Percentiles rank a stretch among this genome's conserved stretches.
Conservation (phyloP, 2,113 vertebrate genomes). For the Nerophis lumbriciformis region DNA sequence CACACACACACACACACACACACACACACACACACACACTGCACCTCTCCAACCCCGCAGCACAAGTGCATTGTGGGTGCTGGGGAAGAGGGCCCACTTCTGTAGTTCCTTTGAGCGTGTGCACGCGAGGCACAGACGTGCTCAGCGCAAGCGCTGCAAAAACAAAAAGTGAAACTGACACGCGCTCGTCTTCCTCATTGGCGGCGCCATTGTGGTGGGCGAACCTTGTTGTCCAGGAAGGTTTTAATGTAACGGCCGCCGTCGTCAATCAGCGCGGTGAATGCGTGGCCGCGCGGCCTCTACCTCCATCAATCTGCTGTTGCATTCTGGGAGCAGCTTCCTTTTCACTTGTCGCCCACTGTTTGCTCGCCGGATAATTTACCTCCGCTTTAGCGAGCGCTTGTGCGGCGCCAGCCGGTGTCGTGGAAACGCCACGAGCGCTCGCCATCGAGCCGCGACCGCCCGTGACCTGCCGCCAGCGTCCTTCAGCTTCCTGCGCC, state of each 20-base stretch:
- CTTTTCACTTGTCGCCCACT: slow-evolving; percentile 68
- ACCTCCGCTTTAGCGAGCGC: slow-evolving; percentile 64
- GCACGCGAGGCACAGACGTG: not conserved
- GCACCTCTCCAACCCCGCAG: not conserved
- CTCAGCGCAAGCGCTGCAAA: not conserved
- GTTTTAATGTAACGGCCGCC: slow-evolving; percentile 69
- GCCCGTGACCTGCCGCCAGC: not conserved
- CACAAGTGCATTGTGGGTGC: too few relatives aligned
- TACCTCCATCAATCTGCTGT: slow-evolving; percentile 70
- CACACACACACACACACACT: slow-evolving; percentile 16
- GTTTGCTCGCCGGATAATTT: slow-evolving; percentile 75
- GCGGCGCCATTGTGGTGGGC: too few relatives aligned
- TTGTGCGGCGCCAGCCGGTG: slow-evolving; percentile 42
- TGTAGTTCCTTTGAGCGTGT: too few relatives aligned
- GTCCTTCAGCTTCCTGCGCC: slow-evolving; percentile 11
- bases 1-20: slow-evolving; percentile 60
- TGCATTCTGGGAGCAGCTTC: slow-evolving; percentile 50
- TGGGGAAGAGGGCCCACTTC: too few relatives aligned
- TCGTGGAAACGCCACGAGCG: slow-evolving; percentile 54
- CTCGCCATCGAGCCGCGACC: too few relatives aligned
- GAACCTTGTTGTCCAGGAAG: slow-evolving; percentile 50
- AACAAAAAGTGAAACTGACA: too few relatives aligned
- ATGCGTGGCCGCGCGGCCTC: slow-evolving; percentile 57
- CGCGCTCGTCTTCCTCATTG: too few relatives aligned
- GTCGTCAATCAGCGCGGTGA: slow-evolving; percentile 52